A percentile compares a stretch with the other conserved stretches of the same genome.
These are phyloP conservation scores for Plebejus melissa DNA, from an alignment of 2,888 invertebrate species.

Conservation along the genomic window DNA sequence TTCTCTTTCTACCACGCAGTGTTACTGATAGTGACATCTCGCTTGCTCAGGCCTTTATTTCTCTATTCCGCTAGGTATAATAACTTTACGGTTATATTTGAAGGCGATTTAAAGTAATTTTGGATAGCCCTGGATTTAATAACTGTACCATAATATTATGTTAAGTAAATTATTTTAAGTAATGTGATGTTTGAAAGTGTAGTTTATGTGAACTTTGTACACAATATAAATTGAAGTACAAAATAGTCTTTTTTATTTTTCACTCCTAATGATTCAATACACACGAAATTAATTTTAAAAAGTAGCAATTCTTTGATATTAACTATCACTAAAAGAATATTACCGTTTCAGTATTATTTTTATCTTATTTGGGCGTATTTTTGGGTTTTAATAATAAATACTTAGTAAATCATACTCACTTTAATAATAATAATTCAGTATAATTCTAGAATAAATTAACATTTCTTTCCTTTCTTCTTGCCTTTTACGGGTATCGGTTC, in stretches of 20 bases:
- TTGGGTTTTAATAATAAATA: neutral
- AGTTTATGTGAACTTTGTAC: neutral
- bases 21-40: no score
- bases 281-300: no score
- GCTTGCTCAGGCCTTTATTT: no score
- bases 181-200: neutral
- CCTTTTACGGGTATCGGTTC: constrained; percentile 46
- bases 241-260: neutral
- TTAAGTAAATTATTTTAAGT: neutral
- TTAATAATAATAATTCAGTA: neutral
- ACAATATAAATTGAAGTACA: constrained; percentile 6
- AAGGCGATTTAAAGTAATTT: neutral
- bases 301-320: no score
- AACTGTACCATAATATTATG: neutral
- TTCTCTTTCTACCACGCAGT: no score
- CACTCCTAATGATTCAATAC: neutral
- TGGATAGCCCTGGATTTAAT: neutral
- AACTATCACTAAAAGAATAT: no score
- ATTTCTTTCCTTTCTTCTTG: constrained; percentile 53
- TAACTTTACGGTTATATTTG: no score
- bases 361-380: no score
- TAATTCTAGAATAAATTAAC: constrained; percentile 27
- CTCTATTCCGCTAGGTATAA: no score
- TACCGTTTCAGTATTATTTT: no score
- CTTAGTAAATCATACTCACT: constrained; percentile 3